Evolutionary conservation across 2,797 vertebrate species (phyloP), one percentile per base, ranked within the genome.

Genomic region (Alauda arvensis): DNA sequence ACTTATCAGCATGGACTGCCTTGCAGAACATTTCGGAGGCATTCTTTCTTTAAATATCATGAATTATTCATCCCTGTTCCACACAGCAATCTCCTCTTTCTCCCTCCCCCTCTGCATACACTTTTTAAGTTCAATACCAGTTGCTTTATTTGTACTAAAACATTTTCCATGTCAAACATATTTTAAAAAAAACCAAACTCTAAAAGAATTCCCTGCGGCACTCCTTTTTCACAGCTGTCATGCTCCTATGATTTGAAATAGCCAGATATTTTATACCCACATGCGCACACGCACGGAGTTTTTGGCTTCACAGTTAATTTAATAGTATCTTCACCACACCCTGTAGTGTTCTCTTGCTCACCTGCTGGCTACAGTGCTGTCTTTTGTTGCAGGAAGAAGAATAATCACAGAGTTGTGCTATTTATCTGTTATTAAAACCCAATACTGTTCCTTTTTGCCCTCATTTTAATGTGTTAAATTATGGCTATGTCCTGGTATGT

Each of bases 101-200:
- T 95, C 91, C 87, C 79, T 90, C 87, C 88, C 89, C 87, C 89
- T 85, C 66, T 4, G 3, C 83, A 87, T 74, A 85, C 80, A 93
- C 88, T 96, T 97, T 96, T 95, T 98, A 97, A 97, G 97, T 97
- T 98, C 98, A 97, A 98, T 98, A 98, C 98, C 97, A 98, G 97
- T 98, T 97, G 97, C 97, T 98, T 98, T 98, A 98, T 98, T 98
- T 98, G 98, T 97, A 98, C 97, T 98, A 98, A 99, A 99, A 98
- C 97, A 98, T 98, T 98, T 98, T 98, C 97, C 94, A 96, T 98
- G 98, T 99, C 98, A 98, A 98, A 98, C 97, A 97, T 97, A 98
- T 98, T 98, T 92, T 16, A 3, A 75, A 96, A 97, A 96, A 98
- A 98, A 97, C 96, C 96, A 97, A 97, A 97, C 96, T 97, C 97